Conservation (phyloP, 2,113 vertebrate species). For the Bos taurus region DNA sequence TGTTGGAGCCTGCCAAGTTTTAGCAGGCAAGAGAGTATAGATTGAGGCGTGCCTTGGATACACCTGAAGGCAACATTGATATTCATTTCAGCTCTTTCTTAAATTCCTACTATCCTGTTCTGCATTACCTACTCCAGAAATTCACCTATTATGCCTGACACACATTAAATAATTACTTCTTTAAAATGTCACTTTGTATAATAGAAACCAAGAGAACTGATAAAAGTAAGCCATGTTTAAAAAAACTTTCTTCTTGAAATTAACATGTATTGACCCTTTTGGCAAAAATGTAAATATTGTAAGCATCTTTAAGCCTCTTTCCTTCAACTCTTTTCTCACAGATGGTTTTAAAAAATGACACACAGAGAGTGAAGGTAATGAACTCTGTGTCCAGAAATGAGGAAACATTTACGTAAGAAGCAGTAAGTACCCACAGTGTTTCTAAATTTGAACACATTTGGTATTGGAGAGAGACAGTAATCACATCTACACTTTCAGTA, state of each 20-base stretch:
- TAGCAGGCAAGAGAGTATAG: background rate
- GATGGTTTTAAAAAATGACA: background rate
- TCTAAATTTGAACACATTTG: slow-evolving; percentile 5
- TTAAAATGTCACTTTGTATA: background rate
- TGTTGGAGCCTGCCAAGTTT: background rate
- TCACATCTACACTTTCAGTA: background rate
- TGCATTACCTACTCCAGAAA: background rate
- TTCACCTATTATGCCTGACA: background rate
- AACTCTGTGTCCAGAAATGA: slow-evolving; percentile 14
- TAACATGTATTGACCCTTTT: background rate
- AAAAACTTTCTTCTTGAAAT: background rate
- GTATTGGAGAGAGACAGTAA: background rate
- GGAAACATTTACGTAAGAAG: background rate
- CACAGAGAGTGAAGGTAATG: background rate
- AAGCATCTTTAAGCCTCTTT: background rate
- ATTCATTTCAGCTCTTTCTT: background rate
- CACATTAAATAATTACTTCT: background rate
- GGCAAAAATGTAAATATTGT: background rate
- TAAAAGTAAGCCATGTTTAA: background rate
- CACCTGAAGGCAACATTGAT: background rate
- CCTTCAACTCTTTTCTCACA: background rate
- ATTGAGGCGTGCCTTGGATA: background rate
- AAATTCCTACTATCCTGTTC: background rate
- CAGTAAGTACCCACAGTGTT: background rate
- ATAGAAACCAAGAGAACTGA: background rate